A percentile compares a stretch with the other conserved stretches of the same genome.
These are phyloP conservation scores for Halichoerus grypus DNA, from an alignment of 2,113 vertebrate species.

Conservation along the genomic window DNA sequence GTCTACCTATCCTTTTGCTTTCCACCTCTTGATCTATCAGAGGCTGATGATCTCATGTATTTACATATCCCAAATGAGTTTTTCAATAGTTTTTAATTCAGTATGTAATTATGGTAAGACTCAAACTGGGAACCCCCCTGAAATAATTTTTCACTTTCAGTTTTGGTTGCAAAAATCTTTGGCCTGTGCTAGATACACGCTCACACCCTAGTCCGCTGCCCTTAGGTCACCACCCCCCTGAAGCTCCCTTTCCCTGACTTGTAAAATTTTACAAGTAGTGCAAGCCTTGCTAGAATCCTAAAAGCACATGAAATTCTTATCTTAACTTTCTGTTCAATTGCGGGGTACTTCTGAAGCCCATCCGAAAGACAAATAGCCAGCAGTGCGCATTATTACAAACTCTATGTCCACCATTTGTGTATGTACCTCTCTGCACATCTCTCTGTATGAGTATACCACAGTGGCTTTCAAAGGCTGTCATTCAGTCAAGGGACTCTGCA, in stretches of 20 bases:
- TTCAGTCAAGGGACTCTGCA: constrained; percentile 79
- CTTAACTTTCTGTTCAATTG: not conserved
- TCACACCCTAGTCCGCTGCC: not conserved
- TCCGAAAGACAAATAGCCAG: constrained; percentile 64
- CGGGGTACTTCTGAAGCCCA: constrained; percentile 36
- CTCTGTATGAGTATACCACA: constrained; percentile 70
- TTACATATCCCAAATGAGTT: constrained; percentile 40
- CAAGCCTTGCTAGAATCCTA: not conserved
- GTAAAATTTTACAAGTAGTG: not conserved
- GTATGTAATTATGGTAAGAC: not conserved
- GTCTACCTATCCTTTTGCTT: constrained; percentile 30
- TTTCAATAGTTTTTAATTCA: not conserved
- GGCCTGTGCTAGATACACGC: not conserved
- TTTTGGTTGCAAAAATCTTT: constrained; percentile 51
- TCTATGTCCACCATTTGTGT: constrained; percentile 76
- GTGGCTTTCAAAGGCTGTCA: constrained; percentile 78
- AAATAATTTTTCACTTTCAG: not conserved
- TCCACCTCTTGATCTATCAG: constrained; percentile 53
- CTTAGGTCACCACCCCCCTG: not conserved
- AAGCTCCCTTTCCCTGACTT: not conserved
- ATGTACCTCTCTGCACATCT: constrained; percentile 73
- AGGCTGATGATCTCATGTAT: constrained; percentile 65
- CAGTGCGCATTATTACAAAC: constrained; percentile 82
- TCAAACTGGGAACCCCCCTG: not conserved
- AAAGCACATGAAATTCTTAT: not conserved